Conservation (phyloP, 2,888 invertebrate genomes). For the Cephus pulcher region DNA sequence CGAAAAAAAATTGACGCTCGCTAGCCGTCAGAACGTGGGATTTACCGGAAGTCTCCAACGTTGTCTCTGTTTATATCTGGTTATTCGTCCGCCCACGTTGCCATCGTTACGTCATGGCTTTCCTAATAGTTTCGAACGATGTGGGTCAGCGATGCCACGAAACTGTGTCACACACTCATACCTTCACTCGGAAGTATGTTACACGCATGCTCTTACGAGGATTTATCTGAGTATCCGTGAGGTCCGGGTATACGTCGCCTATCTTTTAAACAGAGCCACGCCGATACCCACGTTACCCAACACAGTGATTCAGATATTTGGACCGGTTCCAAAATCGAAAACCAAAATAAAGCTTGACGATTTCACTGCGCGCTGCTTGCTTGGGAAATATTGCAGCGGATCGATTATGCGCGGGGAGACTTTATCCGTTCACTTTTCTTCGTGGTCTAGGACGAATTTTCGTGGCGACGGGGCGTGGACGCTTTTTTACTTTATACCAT, state of each 20-base stretch:
- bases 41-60: no score
- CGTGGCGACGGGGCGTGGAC: no score
- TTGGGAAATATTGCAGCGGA: no score
- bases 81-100: not conserved
- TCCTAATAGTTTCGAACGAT: slow-evolving; percentile 16
- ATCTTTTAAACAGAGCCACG: not conserved
- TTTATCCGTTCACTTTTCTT: no score
- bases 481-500: no score
- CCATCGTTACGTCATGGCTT: slow-evolving; percentile 35
- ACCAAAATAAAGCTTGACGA: slow-evolving; percentile 12
- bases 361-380: no score
- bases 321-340: not conserved
- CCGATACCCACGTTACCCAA: slow-evolving; percentile 10
- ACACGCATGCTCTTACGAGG: slow-evolving; percentile 14
- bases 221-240: not conserved
- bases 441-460: no score
- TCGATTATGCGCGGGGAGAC: no score
- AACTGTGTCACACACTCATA: slow-evolving; percentile 59
- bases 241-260: not conserved
- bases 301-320: slow-evolving; percentile 19
- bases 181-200: slow-evolving; percentile 54
- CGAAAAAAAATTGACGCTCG: not conserved
- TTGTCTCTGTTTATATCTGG: not conserved
- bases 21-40: no score
- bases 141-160: slow-evolving; percentile 38